Conservation (phyloP, 2,888 invertebrate species). For the Mimachlamys varia region DNA sequence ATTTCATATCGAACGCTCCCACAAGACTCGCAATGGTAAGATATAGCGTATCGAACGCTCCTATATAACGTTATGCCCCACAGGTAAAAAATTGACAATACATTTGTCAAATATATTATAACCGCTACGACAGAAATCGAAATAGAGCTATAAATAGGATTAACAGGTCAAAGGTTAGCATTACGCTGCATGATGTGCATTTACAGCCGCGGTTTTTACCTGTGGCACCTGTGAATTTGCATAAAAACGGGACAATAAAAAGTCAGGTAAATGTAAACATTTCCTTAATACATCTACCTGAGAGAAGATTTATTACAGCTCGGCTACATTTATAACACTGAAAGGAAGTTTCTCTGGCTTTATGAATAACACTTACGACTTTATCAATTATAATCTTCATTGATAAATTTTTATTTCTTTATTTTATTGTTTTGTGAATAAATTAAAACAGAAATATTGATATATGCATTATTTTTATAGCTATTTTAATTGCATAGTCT, state of each 20-base stretch:
- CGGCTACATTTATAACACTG: background rate
- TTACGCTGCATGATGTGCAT: background rate
- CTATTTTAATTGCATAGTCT: too few relatives aligned
- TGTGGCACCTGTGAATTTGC: slow-evolving; percentile 6
- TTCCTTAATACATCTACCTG: background rate
- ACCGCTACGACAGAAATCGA: background rate
- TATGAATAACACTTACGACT: background rate
- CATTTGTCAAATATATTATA: background rate
- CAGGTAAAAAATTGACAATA: slow-evolving; percentile 15
- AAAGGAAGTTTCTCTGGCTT: background rate
- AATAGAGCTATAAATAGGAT: slow-evolving; percentile 22
- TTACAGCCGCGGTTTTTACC: background rate
- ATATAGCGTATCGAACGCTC: background rate
- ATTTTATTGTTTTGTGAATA: too few relatives aligned
- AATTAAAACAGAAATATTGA: too few relatives aligned
- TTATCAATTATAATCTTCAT: background rate
- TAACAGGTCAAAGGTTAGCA: background rate
- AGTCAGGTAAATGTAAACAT: background rate
- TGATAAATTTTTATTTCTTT: too few relatives aligned
- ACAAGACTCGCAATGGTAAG: background rate
- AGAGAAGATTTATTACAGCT: background rate
- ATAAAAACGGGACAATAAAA: background rate
- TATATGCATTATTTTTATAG: too few relatives aligned
- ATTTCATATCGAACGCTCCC: slow-evolving; percentile 15
- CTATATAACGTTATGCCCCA: background rate